A percentile compares a stretch with the other conserved stretches of the same genome.
phyloP scores from a whole-genome alignment of 92 coral and sea anemone species.

The Epizoanthus ramosus region DNA sequence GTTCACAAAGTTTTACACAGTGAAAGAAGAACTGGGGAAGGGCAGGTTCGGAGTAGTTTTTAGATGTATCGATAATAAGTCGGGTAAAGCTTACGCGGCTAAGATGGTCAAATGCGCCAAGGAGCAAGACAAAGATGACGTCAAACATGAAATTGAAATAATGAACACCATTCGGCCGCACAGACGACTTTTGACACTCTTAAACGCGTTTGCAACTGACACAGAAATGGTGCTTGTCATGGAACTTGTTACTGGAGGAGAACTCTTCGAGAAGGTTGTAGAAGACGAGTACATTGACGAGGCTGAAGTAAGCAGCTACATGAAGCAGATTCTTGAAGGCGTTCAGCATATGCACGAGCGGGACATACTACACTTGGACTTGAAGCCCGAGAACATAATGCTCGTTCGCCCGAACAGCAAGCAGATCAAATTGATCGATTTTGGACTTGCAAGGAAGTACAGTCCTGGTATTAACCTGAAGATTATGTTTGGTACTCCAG shows the following conservation, averaged over 20 bases:
- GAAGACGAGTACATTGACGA: constrained; percentile 97
- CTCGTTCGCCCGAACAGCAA: constrained; percentile 88
- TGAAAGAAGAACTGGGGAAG: constrained; percentile 93
- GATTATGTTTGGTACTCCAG: constrained; percentile 99
- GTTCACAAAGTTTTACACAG: constrained; percentile 79
- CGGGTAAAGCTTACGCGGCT: constrained; percentile 89
- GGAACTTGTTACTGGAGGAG: constrained; percentile 97
- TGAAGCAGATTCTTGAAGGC: constrained; percentile 95
- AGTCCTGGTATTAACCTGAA: constrained; percentile 89
- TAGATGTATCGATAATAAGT: constrained; percentile 83
- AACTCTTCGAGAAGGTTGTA: constrained; percentile 93
- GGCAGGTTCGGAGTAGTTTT: constrained; percentile 98
- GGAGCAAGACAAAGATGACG: constrained; percentile 80
- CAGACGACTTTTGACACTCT: constrained; percentile 80
- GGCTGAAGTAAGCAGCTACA: constrained; percentile 86
- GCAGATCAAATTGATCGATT: constrained; percentile 95
- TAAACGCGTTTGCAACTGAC: constrained; percentile 81
- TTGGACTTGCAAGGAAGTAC: constrained; percentile 94
- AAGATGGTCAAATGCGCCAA: constrained; percentile 85
- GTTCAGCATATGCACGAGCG: constrained; percentile 90
- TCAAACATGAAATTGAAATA: constrained; percentile 87
- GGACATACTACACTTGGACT: constrained; percentile 88
- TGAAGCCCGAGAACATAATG: constrained; percentile 99
- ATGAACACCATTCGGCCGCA: constrained; percentile 82
- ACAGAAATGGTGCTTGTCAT: constrained; percentile 96